Evolutionary conservation across 2,888 invertebrate species (phyloP), one percentile per base, ranked within the genome.

Genomic region (Pterostichus madidus): DNA sequence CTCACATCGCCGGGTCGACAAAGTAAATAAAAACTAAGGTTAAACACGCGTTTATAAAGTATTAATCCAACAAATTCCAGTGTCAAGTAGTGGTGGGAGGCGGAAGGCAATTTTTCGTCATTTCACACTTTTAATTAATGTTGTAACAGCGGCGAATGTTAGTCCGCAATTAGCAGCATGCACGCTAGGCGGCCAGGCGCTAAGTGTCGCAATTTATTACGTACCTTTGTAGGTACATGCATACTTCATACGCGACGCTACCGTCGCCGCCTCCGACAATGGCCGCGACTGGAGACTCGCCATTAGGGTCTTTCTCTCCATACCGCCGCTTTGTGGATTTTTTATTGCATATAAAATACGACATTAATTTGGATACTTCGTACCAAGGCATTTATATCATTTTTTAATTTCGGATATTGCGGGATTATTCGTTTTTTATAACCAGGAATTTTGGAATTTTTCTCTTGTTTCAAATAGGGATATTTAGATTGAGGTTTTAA

Each of bases 211-310:
- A 80, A 80, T 80, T 73, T 80, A 80, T 80, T 80, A 80, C 71
- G 71, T 80, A 80, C 80, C 80, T 80, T 80, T 80, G 75, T 75
- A 52, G 75, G 80, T 80, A 80, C 80, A 80, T 80, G 73, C 80
- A 80, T 80, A 80, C 39, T 80, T 80, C 71, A 80, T 80, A 80
- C 56, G 17, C 56, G 77, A 56, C 56, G 31, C 64, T 64, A 49
- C 77, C 53, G 56, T 61, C 78, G 44, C 24, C n/a, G 13, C 7
- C 59, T 59, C 59, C n/a, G 44, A 44, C 68, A 15, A 71, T 71
- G 56, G 15, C 56, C 15, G 24, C 2, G 56, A 17, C 56, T 56
- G 56, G 68, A 44, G 68, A 71, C 17, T 6, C 15, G 44, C 68
- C 68, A 71, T 71, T 71, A 71, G 44, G 17, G 39, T 15, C 17